Conservation (phyloP, 1,140 invertebrate genomes). For the Drosophila trapezifrons region DNA sequence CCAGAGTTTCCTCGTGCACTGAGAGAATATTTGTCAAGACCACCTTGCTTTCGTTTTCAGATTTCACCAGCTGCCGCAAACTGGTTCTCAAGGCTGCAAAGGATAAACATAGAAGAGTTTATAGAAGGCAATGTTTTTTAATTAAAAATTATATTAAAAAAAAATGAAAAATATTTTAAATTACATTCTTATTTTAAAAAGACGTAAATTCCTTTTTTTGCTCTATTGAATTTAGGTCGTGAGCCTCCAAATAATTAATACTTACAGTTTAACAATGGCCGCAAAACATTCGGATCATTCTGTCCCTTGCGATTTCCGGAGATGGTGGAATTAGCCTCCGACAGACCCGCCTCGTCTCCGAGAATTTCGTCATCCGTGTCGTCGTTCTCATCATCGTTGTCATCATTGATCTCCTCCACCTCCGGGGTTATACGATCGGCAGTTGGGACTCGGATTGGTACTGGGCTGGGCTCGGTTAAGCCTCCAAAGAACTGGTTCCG, state of each 20-base stretch:
- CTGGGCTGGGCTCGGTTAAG: not conserved
- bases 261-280: not conserved
- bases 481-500: conserved; percentile 48
- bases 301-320: not conserved
- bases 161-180: no score
- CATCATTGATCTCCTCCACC: not conserved
- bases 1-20: not conserved
- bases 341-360: not conserved
- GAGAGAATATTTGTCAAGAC: not conserved
- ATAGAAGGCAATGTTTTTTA: no score
- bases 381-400: not conserved
- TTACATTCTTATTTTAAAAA: no score
- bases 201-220: no score
- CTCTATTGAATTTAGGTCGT: no score
- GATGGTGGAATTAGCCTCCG: not conserved
- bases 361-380: not conserved
- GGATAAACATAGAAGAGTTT: no score
- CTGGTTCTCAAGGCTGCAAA: not conserved
- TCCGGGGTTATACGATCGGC: not conserved
- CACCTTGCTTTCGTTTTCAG: not conserved
- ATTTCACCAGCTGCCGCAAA: not conserved
- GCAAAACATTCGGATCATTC: not conserved
- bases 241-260: no score
- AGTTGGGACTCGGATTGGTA: not conserved
- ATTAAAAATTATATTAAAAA: no score